Evolutionary conservation across 2,888 invertebrate genomes (phyloP).

Genomic region (Volucella inanis): DNA sequence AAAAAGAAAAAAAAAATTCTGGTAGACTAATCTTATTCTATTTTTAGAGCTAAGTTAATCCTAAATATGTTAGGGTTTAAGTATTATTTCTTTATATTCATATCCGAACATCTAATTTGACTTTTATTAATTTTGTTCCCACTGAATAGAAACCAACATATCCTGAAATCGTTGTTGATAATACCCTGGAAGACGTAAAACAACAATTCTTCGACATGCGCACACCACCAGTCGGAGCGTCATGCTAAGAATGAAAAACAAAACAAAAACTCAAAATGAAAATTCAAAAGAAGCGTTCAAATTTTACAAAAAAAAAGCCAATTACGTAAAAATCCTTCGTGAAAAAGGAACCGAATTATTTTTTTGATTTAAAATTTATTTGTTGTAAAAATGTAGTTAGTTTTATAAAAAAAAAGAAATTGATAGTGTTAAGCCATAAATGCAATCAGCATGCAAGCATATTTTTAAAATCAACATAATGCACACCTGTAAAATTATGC

Average conservation of each 20-base stretch:
- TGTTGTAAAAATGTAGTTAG: constrained; percentile 66
- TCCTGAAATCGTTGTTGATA: constrained; percentile 80
- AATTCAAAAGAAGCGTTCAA: neutral
- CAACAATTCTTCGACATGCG: constrained; percentile 80
- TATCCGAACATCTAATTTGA: neutral
- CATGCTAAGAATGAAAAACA: constrained; percentile 15
- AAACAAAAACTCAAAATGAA: neutral
- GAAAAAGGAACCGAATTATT: constrained; percentile 28
- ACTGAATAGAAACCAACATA: constrained; percentile 80
- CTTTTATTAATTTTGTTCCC: neutral
- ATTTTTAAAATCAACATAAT: constrained; percentile 39
- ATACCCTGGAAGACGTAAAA: constrained; percentile 80
- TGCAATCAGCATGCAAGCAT: constrained; percentile 46
- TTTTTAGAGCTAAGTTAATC: too few species aligned
- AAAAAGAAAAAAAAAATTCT: too few species aligned
- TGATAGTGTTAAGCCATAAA: constrained; percentile 44
- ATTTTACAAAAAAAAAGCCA: neutral
- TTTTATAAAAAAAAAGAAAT: constrained; percentile 51
- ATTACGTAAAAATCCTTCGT: constrained; percentile 8
- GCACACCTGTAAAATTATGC: constrained; percentile 38
- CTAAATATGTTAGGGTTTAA: neutral
- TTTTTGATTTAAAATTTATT: constrained; percentile 33
- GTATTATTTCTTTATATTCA: neutral
- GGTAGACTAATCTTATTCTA: too few species aligned
- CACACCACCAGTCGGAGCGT: constrained; percentile 58